These are phyloP conservation scores for Lochmaea crataegi DNA, from an alignment of 2,888 invertebrate genomes.

Conservation along the genomic window DNA sequence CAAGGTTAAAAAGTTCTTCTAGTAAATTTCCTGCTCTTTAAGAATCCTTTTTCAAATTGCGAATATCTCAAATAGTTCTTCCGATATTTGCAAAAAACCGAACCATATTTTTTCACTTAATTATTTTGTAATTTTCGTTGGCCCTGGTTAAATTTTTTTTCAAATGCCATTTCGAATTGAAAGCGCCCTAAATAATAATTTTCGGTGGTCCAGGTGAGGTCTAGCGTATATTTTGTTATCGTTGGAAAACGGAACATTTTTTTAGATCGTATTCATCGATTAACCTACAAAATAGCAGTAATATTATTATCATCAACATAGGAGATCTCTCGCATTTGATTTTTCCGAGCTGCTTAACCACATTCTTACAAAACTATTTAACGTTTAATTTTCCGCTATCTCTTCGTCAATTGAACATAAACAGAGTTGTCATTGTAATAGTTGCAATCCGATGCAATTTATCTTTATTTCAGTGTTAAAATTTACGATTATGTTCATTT, in stretches of 20 bases:
- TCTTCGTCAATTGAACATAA: conserved; percentile 26
- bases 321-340: background rate
- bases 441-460: conserved; percentile 20
- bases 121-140: too few relatives aligned
- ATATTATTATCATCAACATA: background rate
- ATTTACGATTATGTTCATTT: conserved; percentile 42
- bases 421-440: conserved; percentile 24
- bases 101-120: too few relatives aligned
- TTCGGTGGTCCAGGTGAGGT: too few relatives aligned
- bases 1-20: too few relatives aligned
- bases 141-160: too few relatives aligned
- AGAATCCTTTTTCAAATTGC: too few relatives aligned
- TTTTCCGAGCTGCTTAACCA: conserved; percentile 21
- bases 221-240: background rate
- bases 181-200: too few relatives aligned
- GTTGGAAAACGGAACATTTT: background rate
- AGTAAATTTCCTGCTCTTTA: too few relatives aligned
- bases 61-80: too few relatives aligned
- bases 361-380: conserved; percentile 28
- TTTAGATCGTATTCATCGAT: background rate
- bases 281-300: background rate
- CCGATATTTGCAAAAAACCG: too few relatives aligned
- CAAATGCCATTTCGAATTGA: too few relatives aligned
- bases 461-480: conserved; percentile 41
- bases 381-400: conserved; percentile 28